Evolutionary conservation across 2,888 invertebrate species (phyloP), one percentile per base, ranked within the genome.

Genomic region (Brachylomia viminalis): DNA sequence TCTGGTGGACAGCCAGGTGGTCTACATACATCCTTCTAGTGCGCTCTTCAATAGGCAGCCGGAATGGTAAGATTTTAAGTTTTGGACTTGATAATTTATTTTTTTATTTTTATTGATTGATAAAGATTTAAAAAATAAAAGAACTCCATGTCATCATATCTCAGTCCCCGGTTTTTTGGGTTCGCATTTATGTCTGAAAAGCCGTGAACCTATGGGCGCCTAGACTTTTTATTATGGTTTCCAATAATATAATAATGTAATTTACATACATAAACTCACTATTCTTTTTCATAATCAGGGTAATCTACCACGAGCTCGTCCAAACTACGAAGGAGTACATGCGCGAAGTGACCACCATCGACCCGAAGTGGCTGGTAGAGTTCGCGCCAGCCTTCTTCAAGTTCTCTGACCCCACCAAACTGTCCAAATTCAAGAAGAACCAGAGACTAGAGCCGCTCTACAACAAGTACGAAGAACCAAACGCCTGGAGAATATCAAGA

Each of bases 241-340:
- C 10, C 20, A 64, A 45, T 64, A 27, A 38, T n/a, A 13, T 23
- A 38, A 20, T 33, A 20, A 38, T 61, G 54, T n/a, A 27, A 27
- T 27, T 64, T 10, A 42, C n/a, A 27, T n/a, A 62, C 13, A 13
- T 47, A 30, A 1, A 27, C 13, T 8, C 13, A 23, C 17, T 10
- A 0, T 33, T 30, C 49, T 52, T 20, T 73, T 42, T 62, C 11
- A 23, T 69, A 42, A 80, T 79, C 94, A 98, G 98, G 98, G 99
- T 99, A 0, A 99, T 99, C 84, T 99, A 99, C 93, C 99, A 99
- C 92, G 99, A 99, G 94, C 95, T 99, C 85, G 99, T 99, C 6
- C 98, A 99, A 95, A 99, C 99, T 0, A 99, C 99, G 0, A 99
- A 99, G 92, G 99, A 99, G 93, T 99, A 99, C 94, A 99, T 99